Evolutionary conservation across 2,113 vertebrate species (phyloP), one percentile per base, ranked within the genome.

Genomic region (Pogona vitticeps): DNA sequence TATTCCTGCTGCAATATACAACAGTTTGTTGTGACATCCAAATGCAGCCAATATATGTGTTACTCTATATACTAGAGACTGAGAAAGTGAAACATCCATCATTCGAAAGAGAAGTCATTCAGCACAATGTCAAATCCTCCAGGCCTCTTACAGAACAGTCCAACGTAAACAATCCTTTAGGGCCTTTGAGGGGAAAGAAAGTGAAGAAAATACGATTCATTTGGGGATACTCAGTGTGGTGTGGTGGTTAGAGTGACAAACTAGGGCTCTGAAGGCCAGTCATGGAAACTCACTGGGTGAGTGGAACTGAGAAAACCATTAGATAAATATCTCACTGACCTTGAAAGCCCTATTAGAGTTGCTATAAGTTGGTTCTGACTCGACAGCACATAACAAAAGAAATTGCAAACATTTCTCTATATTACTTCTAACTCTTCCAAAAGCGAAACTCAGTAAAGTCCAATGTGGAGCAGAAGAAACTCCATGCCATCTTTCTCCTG

Each of bases 171-270:
- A 75, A 20, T 67, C 42, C 61, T 59, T 88, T 23, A 31, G 71
- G 46, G 42, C 72, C 72, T 84, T 82, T 84, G 76, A 87, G 46
- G 83, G 76, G 85, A 8, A 56, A 58, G 78, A 90, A 72, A 73
- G 75, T n/a, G n/a, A n/a, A n/a, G n/a, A n/a, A n/a, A n/a, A n/a
- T n/a, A n/a, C n/a, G n/a, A n/a, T n/a, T n/a, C n/a, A n/a, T n/a
- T n/a, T 52, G 46, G 46, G 46, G 46, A 52, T 52, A 52, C 10
- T 10, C 46, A 52, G 46, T 52, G 10, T 52, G 46, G 46, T 52
- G 46, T 52, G 10, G 46, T 5, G 46, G 46, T 6, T 52, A 52
- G 10, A 52, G 10, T 52, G 46, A 52, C 10, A 52, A 10, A 52
- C 46, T 52, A 52, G 46, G 46, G 10, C 46, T 52, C 46, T 52